Percentiles rank a stretch among this genome's conserved stretches.
phyloP scores from a whole-genome alignment of 2,888 invertebrate genomes.

The Poecilobothrus nobilitatus region DNA sequence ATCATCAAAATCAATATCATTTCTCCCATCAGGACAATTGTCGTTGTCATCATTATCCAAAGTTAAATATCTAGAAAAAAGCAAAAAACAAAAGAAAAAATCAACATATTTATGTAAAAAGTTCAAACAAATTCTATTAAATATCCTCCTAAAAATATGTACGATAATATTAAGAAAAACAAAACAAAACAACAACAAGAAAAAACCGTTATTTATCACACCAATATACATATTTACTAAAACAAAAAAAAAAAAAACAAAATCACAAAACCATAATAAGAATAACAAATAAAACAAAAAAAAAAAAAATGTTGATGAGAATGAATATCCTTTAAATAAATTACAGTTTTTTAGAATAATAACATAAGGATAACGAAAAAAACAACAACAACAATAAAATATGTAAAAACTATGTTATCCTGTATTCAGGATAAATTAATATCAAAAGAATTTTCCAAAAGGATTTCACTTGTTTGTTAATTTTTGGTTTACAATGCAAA shows the following conservation, averaged over 20 bases:
- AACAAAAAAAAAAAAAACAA: not conserved
- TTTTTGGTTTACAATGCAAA: not conserved
- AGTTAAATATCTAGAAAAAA: too few species aligned
- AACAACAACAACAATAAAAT: slow-evolving; percentile 30
- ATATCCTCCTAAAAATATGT: not conserved
- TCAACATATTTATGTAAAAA: too few species aligned
- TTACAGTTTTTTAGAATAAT: slow-evolving; percentile 39
- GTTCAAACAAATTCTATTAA: too few species aligned
- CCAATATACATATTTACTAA: slow-evolving; percentile 1
- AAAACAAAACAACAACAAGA: too few species aligned
- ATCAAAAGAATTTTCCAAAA: not conserved
- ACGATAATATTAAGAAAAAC: not conserved
- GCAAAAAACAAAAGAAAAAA: too few species aligned
- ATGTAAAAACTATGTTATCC: slow-evolving; percentile 33
- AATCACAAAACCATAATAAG: too few species aligned
- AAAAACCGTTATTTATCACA: not conserved
- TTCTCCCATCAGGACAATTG: too few species aligned
- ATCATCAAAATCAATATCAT: too few species aligned
- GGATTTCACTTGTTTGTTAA: not conserved
- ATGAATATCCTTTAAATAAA: slow-evolving; percentile 40
- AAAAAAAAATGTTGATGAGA: slow-evolving; percentile 24
- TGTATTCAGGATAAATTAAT: slow-evolving; percentile 10
- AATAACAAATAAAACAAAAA: too few species aligned
- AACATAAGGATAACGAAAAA: slow-evolving; percentile 42
- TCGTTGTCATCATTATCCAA: too few species aligned